phyloP scores from a whole-genome alignment of 2,888 invertebrate species.

The Danaus chrysippus region DNA sequence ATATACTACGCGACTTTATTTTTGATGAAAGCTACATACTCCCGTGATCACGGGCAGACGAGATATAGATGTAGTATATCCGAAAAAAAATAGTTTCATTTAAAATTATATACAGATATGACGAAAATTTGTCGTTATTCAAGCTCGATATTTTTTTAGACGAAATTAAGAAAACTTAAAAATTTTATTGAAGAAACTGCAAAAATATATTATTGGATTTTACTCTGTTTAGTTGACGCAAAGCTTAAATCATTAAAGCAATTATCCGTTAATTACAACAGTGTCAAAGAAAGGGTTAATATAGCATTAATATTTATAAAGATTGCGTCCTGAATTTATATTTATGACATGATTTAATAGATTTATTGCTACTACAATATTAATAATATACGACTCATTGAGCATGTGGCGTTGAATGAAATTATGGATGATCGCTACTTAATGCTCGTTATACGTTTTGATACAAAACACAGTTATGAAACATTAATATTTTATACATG shows the following conservation, averaged over 20 bases:
- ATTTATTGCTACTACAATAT: conserved; percentile 6
- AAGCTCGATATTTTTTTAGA: too few relatives aligned
- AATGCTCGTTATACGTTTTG: background rate
- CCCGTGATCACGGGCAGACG: too few relatives aligned
- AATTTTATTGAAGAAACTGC: background rate
- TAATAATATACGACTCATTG: conserved; percentile 5
- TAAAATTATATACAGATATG: too few relatives aligned
- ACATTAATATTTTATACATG: too few relatives aligned
- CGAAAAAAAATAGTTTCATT: too few relatives aligned
- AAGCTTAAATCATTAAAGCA: background rate
- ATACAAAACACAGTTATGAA: too few relatives aligned
- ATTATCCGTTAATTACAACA: conserved; percentile 3
- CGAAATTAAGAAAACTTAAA: background rate
- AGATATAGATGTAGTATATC: too few relatives aligned
- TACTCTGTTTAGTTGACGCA: background rate
- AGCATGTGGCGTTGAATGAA: background rate
- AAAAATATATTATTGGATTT: background rate
- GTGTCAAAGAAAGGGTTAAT: conserved; percentile 3
- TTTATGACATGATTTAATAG: conserved; percentile 1
- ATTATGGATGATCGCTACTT: background rate
- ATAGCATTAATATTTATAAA: conserved; percentile 5
- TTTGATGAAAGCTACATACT: too few relatives aligned
- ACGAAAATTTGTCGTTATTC: too few relatives aligned
- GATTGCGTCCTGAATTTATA: background rate
- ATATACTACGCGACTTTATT: too few relatives aligned